Evolutionary conservation across 2,888 invertebrate genomes (phyloP).

Genomic region (Yponomeuta plumbellus): DNA sequence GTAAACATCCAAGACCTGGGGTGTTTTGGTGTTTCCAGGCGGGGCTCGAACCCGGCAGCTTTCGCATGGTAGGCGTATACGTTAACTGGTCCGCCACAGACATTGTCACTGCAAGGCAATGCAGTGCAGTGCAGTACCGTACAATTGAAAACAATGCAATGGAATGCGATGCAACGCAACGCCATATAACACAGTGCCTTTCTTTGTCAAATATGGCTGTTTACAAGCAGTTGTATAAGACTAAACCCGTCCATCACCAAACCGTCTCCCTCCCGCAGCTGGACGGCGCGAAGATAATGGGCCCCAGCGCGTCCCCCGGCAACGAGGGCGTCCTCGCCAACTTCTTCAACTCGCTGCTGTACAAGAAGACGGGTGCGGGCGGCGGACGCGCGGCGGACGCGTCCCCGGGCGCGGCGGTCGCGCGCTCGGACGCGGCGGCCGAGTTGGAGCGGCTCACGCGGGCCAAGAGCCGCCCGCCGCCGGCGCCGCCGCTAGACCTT

Average conservation of each 20-base stretch:
- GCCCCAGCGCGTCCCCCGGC: slow-evolving; percentile 83
- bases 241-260: background rate
- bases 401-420: background rate
- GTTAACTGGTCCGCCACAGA: too few relatives aligned
- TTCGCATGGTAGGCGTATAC: too few relatives aligned
- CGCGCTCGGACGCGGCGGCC: slow-evolving; percentile 92
- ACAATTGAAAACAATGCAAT: too few relatives aligned
- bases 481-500: slow-evolving; percentile 81
- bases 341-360: slow-evolving; percentile 98
- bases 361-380: slow-evolving; percentile 91
- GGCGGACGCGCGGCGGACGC: slow-evolving; percentile 38
- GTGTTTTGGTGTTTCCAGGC: too few relatives aligned
- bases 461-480: slow-evolving; percentile 82
- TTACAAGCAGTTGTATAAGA: background rate
- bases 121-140: too few relatives aligned
- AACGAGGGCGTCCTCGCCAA: slow-evolving; percentile 97
- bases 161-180: too few relatives aligned
- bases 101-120: too few relatives aligned
- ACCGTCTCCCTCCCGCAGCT: slow-evolving; percentile 58
- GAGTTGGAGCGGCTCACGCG: slow-evolving; percentile 93
- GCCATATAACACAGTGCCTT: too few relatives aligned
- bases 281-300: slow-evolving; percentile 84
- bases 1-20: too few relatives aligned
- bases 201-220: too few relatives aligned
- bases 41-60: too few relatives aligned